Evolutionary conservation across 2,797 vertebrate species (phyloP), one percentile per base, ranked within the genome.

Genomic region (Propithecus perrieri): DNA sequence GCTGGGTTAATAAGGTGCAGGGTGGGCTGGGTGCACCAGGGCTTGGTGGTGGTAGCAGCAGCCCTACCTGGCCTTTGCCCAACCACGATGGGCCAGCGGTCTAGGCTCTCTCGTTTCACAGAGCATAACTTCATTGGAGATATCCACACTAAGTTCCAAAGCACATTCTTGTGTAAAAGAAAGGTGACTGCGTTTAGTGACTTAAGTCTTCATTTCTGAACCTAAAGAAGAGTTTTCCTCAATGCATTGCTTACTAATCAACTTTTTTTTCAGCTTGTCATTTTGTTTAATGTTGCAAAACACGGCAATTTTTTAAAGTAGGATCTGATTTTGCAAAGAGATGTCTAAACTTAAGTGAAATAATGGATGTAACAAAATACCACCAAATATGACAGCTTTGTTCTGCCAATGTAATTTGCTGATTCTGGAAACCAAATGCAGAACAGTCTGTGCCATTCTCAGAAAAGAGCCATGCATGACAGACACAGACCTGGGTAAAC

Each of bases 231-330:
- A 96, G 92, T 94, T 98, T 97, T 98, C 97, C 96, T 95, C 96
- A 96, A 96, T 89, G 97, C 96, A 91, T 96, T 98, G 97, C 97
- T 98, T 98, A 96, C 98, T 98, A 98, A 98, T 98, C 98, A 98
- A 98, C 97, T 96, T 98, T 97, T 98, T 96, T 86, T 88, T 81
- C 96, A 97, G 96, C 94, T 98, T 98, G 98, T 98, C 98, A 98
- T 98, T 99, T 98, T 98, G 98, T 98, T 98, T 98, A 98, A 98
- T 98, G 98, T 98, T 98, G 98, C 98, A 98, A 98, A 98, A 98
- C 98, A 98, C 92, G 85, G 97, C 97, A 97, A 97, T 98, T 98
- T 98, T 98, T 98, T 80, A 75, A 94, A 98, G 98, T 94, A 97
- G 98, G 97, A 98, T 98, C 93, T 98, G 98, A 98, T 98, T 98